Evolutionary conservation across 64 coral and sea anemone species (phyloP).

Genomic region (Pocillopora damicornis): DNA sequence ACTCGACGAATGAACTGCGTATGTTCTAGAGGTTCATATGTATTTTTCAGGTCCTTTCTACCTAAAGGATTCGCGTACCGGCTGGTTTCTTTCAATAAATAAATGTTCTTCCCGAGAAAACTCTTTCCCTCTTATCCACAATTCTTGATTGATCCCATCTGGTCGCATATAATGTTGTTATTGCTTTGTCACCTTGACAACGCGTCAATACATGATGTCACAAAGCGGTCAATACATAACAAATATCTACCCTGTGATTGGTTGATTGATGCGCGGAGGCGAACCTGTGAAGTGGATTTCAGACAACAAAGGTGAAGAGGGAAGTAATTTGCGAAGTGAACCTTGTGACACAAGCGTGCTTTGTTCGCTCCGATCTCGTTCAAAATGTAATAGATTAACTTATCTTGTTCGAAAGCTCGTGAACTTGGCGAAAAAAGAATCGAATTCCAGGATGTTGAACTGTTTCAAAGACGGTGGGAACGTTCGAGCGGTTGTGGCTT

Average conservation of each 20-base stretch:
- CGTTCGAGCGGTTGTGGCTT: neutral
- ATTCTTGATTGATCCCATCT: too few relatives aligned
- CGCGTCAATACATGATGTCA: constrained; percentile 35
- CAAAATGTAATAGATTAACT: constrained; percentile 1
- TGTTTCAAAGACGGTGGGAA: neutral
- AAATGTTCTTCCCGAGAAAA: too few relatives aligned
- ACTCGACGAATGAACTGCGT: too few relatives aligned
- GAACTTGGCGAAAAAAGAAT: neutral
- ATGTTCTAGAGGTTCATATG: too few relatives aligned
- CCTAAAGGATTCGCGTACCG: too few relatives aligned
- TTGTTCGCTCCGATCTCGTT: neutral
- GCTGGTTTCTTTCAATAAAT: too few relatives aligned
- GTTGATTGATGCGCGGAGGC: neutral
- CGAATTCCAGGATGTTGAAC: constrained; percentile 5
- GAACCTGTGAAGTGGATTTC: neutral
- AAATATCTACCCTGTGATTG: constrained; percentile 2
- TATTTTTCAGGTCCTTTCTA: too few relatives aligned
- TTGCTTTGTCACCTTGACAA: constrained; percentile 33
- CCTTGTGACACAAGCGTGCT: neutral
- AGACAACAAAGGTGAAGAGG: neutral
- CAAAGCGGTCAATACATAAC: constrained; percentile 2
- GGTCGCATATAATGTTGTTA: neutral
- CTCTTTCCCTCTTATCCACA: too few relatives aligned
- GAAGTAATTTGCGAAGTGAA: neutral
- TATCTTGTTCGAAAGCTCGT: neutral